A percentile compares a stretch with the other conserved stretches of the same genome.
Evolutionary conservation across 2,888 invertebrate species (phyloP).

Genomic region (Lasioglossum villosulum): DNA sequence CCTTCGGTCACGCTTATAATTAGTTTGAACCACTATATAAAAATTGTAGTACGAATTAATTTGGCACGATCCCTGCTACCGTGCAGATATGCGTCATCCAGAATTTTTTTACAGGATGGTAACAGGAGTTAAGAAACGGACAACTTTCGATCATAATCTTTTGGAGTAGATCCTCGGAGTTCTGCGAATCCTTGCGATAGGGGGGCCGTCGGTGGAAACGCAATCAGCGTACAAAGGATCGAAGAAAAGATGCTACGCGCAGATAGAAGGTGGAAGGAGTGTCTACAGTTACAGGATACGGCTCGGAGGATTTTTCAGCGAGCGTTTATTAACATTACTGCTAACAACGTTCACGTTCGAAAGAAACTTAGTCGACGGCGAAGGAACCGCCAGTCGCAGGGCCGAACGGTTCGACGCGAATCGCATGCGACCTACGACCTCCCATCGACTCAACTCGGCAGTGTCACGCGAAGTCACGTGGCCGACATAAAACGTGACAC

Average conservation of each 20-base stretch:
- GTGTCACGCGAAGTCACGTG: slow-evolving; percentile 81
- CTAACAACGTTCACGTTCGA: slow-evolving; percentile 43
- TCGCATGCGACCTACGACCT: slow-evolving; percentile 76
- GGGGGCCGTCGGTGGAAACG: background rate
- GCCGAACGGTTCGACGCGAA: slow-evolving; percentile 72
- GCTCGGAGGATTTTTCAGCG: background rate
- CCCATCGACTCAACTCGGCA: slow-evolving; percentile 71
- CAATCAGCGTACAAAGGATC: background rate
- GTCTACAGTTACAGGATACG: slow-evolving; percentile 3
- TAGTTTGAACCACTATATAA: background rate
- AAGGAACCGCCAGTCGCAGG: slow-evolving; percentile 48
- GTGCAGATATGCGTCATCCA: background rate
- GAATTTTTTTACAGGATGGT: background rate
- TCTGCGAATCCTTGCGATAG: background rate
- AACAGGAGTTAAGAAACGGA: too few relatives aligned
- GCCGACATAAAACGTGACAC: slow-evolving; percentile 82
- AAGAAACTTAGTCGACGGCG: slow-evolving; percentile 68
- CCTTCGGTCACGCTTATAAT: background rate
- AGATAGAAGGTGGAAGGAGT: background rate
- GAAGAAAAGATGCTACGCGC: background rate
- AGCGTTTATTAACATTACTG: slow-evolving; percentile 23
- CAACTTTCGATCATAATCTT: background rate
- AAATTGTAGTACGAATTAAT: background rate
- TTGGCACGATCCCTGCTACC: background rate
- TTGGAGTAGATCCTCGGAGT: background rate